A percentile compares a stretch with the other conserved stretches of the same genome.
These are phyloP conservation scores for Ondatra zibethicus DNA, from an alignment of 2,113 vertebrate species.

Conservation along the genomic window DNA sequence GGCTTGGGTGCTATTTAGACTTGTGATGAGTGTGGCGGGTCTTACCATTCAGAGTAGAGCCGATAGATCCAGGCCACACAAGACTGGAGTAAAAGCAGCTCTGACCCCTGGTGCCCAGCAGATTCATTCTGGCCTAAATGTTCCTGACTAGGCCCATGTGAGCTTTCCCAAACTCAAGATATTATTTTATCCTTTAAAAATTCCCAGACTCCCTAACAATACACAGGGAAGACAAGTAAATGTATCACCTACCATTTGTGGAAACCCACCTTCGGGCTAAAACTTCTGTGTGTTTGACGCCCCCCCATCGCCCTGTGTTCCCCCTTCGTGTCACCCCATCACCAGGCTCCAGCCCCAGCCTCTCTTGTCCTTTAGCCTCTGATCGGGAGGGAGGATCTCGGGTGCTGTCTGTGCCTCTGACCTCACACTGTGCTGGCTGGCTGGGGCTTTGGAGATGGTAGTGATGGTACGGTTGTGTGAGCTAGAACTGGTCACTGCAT, in stretches of 20 bases:
- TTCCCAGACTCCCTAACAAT: background rate
- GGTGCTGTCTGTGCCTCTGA: background rate
- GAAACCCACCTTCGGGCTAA: background rate
- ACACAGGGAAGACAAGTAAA: background rate
- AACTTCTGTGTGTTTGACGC: background rate
- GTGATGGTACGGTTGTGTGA: background rate
- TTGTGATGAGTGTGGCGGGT: background rate
- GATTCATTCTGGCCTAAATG: background rate
- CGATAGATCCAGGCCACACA: background rate
- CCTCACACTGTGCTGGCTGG: background rate
- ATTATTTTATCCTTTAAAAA: slow-evolving; percentile 5
- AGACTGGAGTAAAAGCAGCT: background rate
- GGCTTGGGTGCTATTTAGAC: background rate
- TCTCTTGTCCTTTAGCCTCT: background rate
- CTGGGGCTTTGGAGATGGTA: background rate
- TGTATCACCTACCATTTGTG: background rate
- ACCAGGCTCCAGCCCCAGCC: background rate
- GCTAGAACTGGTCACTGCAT: background rate
- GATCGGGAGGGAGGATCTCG: background rate
- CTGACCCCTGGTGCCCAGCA: background rate
- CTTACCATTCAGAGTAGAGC: background rate
- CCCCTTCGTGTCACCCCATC: background rate
- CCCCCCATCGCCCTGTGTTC: background rate
- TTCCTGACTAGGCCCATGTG: background rate
- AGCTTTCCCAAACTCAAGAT: background rate